phyloP scores from a whole-genome alignment of 2,888 invertebrate species.

The Tuta absoluta region DNA sequence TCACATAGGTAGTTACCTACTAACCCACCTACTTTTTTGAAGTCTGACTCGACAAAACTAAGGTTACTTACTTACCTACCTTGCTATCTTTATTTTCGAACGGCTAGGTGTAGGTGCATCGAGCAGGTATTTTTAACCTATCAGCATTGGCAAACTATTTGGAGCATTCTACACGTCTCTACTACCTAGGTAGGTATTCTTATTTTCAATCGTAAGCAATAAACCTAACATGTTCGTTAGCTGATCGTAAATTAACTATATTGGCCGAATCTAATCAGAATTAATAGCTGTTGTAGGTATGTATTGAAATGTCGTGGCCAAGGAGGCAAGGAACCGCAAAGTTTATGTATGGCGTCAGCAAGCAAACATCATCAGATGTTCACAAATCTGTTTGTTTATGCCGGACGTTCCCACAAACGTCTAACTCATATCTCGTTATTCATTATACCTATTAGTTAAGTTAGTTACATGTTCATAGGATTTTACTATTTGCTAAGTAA shows the following conservation, averaged over 20 bases:
- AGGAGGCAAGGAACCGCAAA: neutral
- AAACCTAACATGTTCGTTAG: neutral
- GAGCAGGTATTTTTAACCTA: slow-evolving; percentile 52
- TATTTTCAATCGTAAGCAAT: slow-evolving; percentile 9
- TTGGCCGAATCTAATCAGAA: slow-evolving; percentile 2
- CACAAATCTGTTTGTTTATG: neutral
- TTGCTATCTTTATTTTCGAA: neutral
- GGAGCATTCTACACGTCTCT: slow-evolving; percentile 59
- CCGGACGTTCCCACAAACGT: slow-evolving; percentile 15
- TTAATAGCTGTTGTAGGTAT: too few relatives aligned
- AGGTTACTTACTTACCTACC: neutral
- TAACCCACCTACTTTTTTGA: too few relatives aligned
- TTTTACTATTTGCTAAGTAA: neutral
- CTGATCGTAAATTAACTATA: neutral
- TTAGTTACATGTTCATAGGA: neutral
- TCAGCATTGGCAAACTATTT: slow-evolving; percentile 60
- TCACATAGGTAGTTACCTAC: neutral
- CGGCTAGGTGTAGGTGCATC: slow-evolving; percentile 33
- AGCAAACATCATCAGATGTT: neutral
- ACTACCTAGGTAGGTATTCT: slow-evolving; percentile 43
- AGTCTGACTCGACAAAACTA: too few relatives aligned
- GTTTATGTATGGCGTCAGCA: slow-evolving; percentile 2
- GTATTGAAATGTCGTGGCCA: slow-evolving; percentile 11
- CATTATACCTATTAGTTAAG: too few relatives aligned
- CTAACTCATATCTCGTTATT: slow-evolving; percentile 6